Evolutionary conservation across 2,888 invertebrate genomes (phyloP), one percentile per base, ranked within the genome.

Genomic region (Eupithecia abbreviata): DNA sequence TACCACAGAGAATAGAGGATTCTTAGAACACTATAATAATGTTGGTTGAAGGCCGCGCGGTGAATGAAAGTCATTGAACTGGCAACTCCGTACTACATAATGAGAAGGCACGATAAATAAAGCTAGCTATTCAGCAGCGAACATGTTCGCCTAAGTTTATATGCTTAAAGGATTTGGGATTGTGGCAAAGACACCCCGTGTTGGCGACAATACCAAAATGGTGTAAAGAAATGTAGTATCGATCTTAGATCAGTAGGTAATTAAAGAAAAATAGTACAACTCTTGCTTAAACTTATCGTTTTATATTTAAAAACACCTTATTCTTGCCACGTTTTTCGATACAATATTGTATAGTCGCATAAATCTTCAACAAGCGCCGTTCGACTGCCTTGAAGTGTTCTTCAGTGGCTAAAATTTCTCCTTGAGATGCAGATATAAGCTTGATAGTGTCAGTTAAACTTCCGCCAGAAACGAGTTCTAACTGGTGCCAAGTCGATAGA

Each of bases 351-450:
- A 98, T 96, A 73, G 97, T 96, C 13, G 97, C 97, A 90, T 97
- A 97, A 67, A 98, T 93, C 82, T 97, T 96, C 73, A 97, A 91
- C 62, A 98, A 90, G 87, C 98, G 94, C 81, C 98, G 93, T 88
- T 98, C 97, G 67, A 98, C 94, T 12, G 98, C 98, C 85, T 95
- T 95, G 76, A 97, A 96, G 91, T 98, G 98, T 67, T 96, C 96
- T 73, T 96, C 95, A 3, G 97, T 97, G 15, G 98, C 95, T 6
- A 98, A 89, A 10, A 96, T 96, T 79, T 94, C 91, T 3, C 88
- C 89, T 81, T 95, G 93, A 73, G 98, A 91, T 51, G 96, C 95
- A 78, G 96, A 95, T 68, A 94, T 84, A 55, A 91, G 68, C 82
- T 93, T 93, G 12, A 95, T 90, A 51, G 93, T 93, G 74, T 94